phyloP scores from a whole-genome alignment of 1,140 invertebrate genomes.

The Eurosta solidaginis region DNA sequence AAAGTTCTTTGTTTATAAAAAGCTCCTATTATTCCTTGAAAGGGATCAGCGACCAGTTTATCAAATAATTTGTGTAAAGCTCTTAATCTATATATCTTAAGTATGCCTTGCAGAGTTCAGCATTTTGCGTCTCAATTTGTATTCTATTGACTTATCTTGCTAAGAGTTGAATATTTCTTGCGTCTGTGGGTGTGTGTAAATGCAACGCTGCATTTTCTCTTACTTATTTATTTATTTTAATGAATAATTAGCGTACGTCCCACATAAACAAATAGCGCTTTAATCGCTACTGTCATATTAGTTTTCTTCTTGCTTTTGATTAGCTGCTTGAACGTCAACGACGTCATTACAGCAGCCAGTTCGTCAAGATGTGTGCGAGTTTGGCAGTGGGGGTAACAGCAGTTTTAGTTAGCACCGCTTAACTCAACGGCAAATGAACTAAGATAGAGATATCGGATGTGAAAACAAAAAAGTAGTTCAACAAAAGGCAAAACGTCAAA shows the following conservation, averaged over 20 bases:
- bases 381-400: too few species aligned
- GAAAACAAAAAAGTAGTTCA: not conserved
- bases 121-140: not conserved
- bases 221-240: not conserved
- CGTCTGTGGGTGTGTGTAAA: not conserved
- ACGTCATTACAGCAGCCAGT: not conserved
- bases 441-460: not conserved
- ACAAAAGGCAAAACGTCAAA: too few species aligned
- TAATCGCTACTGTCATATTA: not conserved
- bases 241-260: not conserved
- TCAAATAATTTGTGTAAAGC: not conserved
- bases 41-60: not conserved
- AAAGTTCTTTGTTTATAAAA: too few species aligned
- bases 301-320: not conserved
- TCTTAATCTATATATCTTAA: too few species aligned
- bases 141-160: not conserved
- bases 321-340: not conserved
- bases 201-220: not conserved
- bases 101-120: not conserved
- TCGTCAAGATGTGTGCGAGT: not conserved
- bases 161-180: not conserved
- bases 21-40: too few species aligned
- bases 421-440: not conserved
- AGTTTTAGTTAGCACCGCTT: not conserved
- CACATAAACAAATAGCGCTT: not conserved